These are phyloP conservation scores for Turritopsis dohrnii DNA, from an alignment of 30 jellyfish, hydroid and myxozoan genomes.

Conservation along the genomic window DNA sequence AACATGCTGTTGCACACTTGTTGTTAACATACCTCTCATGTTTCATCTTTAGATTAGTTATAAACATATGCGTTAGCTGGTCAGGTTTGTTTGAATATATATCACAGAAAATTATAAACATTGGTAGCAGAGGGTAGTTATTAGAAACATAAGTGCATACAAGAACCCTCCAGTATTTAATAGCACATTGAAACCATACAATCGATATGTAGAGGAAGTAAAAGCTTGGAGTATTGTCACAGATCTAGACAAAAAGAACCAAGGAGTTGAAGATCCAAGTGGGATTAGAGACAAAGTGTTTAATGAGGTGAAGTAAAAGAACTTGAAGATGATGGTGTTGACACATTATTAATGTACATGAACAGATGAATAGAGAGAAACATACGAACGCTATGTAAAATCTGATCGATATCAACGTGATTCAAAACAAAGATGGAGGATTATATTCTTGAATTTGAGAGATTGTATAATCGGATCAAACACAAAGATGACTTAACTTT, in stretches of 20 bases:
- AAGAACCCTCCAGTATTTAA: slow-evolving; percentile 11
- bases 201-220: neutral
- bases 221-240: neutral
- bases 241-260: slow-evolving; percentile 4
- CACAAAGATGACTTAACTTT: neutral
- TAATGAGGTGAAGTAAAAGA: neutral
- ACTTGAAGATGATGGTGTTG: slow-evolving; percentile 1
- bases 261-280: slow-evolving; percentile 15
- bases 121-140: slow-evolving; percentile 13
- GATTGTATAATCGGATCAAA: neutral
- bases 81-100: no score
- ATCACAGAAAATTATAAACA: no score
- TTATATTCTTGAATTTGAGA: neutral
- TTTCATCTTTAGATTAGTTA: no score
- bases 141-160: neutral
- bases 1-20: no score
- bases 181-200: neutral
- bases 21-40: no score
- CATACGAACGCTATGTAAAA: slow-evolving; percentile 1
- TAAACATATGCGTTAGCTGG: no score
- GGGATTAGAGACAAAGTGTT: slow-evolving; percentile 3
- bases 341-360: neutral
- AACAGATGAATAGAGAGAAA: neutral
- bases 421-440: neutral
- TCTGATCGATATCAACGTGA: slow-evolving; percentile 6